These are phyloP conservation scores for Synergus gifuensis DNA, from an alignment of 2,888 invertebrate genomes.

Conservation along the genomic window DNA sequence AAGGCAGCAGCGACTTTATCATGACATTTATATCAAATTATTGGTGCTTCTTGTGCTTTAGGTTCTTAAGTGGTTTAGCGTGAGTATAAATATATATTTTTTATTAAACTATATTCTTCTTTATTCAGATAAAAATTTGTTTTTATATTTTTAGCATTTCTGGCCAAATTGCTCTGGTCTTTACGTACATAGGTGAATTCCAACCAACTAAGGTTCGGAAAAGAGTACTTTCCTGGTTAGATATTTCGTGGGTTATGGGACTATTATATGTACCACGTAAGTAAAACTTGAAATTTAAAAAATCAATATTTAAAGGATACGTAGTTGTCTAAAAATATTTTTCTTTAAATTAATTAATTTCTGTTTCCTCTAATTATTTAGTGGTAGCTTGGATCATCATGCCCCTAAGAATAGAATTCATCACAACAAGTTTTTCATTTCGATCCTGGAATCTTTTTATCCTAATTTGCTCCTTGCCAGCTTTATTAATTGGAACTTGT, in stretches of 20 bases:
- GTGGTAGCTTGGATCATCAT: conserved; percentile 89
- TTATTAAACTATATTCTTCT: too few species aligned
- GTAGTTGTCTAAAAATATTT: too few species aligned
- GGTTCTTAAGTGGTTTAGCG: conserved; percentile 83
- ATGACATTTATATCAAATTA: conserved; percentile 81
- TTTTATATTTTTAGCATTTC: conserved; percentile 81
- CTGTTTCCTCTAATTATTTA: conserved; percentile 63
- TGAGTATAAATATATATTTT: conserved; percentile 79
- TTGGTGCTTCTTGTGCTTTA: conserved; percentile 81
- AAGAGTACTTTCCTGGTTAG: conserved; percentile 89
- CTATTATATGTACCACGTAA: conserved; percentile 86
- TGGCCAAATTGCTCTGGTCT: conserved; percentile 88
- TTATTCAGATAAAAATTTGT: not conserved
- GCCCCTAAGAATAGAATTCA: conserved; percentile 82
- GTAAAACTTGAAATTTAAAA: conserved; percentile 17
- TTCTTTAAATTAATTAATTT: not conserved
- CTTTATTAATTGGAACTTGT: conserved; percentile 83
- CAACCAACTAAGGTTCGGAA: conserved; percentile 87
- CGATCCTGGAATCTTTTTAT: conserved; percentile 90
- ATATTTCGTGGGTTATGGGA: conserved; percentile 89
- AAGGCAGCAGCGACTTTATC: conserved; percentile 80
- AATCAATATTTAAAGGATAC: not conserved
- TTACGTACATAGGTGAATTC: conserved; percentile 89
- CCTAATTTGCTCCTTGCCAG: conserved; percentile 85
- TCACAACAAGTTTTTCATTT: conserved; percentile 82